Evolutionary conservation across 2,888 invertebrate species (phyloP), one percentile per base, ranked within the genome.

Genomic region (Chironomus riparius): DNA sequence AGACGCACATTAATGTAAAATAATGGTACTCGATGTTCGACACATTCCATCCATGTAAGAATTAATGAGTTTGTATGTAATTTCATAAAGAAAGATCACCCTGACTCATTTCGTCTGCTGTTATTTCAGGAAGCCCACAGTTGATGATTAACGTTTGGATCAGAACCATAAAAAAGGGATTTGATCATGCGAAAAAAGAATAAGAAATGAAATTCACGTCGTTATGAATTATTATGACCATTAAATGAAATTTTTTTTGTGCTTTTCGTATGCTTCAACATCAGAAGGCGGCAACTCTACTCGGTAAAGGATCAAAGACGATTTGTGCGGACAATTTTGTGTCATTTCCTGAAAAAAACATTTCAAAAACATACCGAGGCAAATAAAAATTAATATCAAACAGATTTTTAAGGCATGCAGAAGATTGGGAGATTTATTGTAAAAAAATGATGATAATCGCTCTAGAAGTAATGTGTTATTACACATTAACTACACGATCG

Each of bases 401-500:
- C 38, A 18, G 12, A n/a, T 50, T 47, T 21, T 38, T 15, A 47
- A 70, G 21, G 21, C 15, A 62, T 15, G 18, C 12, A 47, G 15
- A 65, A n/a, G n/a, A 7, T 13, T 12, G 7, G 12, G 68, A 65
- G 74, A 68, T 65, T 68, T 65, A 68, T 74, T 74, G 38, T 62
- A 74, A 65, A 47, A 74, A 62, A 62, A 68, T 74, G 62, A 74
- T 68, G 65, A 68, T 74, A 61, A 62, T 74, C 47, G 47, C 76
- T 69, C 68, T 65, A 50, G 48, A 76, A 76, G 15, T 76, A 76
- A 76, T 76, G 76, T 50, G 76, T 68, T 69, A 76, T 76, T 76
- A 69, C 70, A 70, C 70, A 28, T 21, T 70, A 22, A 50, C 21
- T 18, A 48, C 48, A 48, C 12, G 70, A 70, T 22, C 38, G 47